A percentile compares a stretch with the other conserved stretches of the same genome.
Conservation (phyloP, 2,113 vertebrate genomes). For the Gymnogyps californianus region DNA sequence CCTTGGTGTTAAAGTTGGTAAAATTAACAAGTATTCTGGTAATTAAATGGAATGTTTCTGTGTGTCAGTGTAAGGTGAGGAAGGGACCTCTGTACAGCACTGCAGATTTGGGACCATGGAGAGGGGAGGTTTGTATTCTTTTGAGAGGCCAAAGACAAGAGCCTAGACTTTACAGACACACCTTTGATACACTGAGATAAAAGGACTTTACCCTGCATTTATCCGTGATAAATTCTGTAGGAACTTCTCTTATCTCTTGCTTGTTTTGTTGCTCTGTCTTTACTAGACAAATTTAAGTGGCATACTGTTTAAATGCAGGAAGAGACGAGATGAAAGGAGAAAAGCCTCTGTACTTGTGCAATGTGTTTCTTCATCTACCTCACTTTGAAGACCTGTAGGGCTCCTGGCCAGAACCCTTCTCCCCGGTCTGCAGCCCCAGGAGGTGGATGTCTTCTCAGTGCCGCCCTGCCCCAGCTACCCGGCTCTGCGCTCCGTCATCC, state of each 20-base stretch:
- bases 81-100: background rate
- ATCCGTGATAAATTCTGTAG: background rate
- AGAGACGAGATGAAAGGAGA: background rate
- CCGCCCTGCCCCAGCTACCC: background rate
- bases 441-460: background rate
- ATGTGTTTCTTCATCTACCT: background rate
- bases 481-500: accelerated
- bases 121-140: background rate
- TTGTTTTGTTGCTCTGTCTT: background rate
- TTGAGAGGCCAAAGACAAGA: background rate
- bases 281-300: background rate
- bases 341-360: background rate
- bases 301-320: background rate
- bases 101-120: background rate
- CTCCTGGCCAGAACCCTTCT: background rate
- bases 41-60: background rate
- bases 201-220: background rate
- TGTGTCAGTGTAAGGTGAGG: background rate
- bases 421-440: accelerated
- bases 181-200: background rate
- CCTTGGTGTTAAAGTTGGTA: background rate
- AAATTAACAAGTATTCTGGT: background rate
- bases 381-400: background rate
- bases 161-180: background rate
- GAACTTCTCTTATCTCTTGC: background rate